Evolutionary conservation across 2,113 vertebrate species (phyloP), one percentile per base, ranked within the genome.

Genomic region (Nerophis lumbriciformis): DNA sequence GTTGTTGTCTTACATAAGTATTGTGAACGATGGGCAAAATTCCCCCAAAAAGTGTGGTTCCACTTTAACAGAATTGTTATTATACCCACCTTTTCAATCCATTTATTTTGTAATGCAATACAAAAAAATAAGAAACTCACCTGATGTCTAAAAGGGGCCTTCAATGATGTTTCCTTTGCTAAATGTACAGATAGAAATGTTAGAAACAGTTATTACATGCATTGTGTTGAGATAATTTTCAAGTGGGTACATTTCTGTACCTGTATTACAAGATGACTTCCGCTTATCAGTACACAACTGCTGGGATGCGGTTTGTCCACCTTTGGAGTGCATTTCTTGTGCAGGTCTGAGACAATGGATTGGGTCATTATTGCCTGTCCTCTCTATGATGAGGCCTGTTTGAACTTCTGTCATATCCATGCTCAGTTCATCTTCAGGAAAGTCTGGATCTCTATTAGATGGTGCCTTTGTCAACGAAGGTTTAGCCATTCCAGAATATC

Each of bases 281-380:
- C 13, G 47, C 3, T 12, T 16, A 53, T 60, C 44, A 48, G 58
- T 50, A 54, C 53, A 63, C 45, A 63, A 58, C 45, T 71, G 59
- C 9, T 5, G 52, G 48, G 44, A n/a, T 36, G 61, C 68, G 51
- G 21, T 58, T 59, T 36, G 21, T 59, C 7, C 16, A 4, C 42
- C 38, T 28, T 62, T 61, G 52, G 45, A 8, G 37, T 63, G 71
- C 56, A 79, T 73, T 38, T 82, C 75, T 63, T 67, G 61, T 36
- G 65, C 51, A 15, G 76, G 73, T 28, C 81, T 74, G 14, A 76
- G 67, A 76, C 58, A 76, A 68, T 73, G 70, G 16, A 82, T 75
- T 28, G 66, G 62, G 5, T 74, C 56, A 15, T 81, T 57, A 1
- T 61, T 50, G 36, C 50, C 67, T 14, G 38, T 19, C n/a, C 14